Evolutionary conservation across 2,797 vertebrate species (phyloP).

Genomic region (Spinus olivaceus): DNA sequence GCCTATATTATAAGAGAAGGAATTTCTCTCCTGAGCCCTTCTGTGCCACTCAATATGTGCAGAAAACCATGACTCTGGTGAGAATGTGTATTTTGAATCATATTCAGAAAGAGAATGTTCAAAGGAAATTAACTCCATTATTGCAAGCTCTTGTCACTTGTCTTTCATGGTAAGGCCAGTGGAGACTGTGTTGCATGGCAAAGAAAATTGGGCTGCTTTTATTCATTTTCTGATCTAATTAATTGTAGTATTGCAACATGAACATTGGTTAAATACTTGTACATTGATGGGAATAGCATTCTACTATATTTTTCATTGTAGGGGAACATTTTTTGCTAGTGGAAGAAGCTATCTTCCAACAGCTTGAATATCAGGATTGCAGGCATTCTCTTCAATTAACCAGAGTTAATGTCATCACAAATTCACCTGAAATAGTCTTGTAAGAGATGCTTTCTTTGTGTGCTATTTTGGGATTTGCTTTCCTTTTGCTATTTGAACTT

Average conservation of each 20-base stretch:
- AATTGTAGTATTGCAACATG: neutral
- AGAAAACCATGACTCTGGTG: neutral
- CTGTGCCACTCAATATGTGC: neutral
- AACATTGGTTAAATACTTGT: neutral
- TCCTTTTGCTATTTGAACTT: neutral
- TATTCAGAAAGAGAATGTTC: neutral
- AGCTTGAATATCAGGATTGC: neutral
- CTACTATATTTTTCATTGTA: neutral
- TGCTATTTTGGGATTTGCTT: neutral
- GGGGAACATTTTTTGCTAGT: neutral
- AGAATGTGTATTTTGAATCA: neutral
- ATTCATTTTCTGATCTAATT: neutral
- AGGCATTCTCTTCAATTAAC: neutral
- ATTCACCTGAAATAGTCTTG: neutral
- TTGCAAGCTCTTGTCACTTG: neutral
- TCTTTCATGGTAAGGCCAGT: neutral
- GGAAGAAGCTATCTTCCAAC: neutral
- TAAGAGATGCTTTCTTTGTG: neutral
- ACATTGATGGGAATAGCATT: neutral
- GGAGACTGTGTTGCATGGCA: neutral
- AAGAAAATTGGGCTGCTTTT: neutral
- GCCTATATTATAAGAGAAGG: neutral
- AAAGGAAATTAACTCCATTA: neutral
- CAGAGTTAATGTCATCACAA: neutral
- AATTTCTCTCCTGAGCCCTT: neutral